Conservation (phyloP, 2,888 invertebrate genomes). For the Chymomyza fuscimana region DNA sequence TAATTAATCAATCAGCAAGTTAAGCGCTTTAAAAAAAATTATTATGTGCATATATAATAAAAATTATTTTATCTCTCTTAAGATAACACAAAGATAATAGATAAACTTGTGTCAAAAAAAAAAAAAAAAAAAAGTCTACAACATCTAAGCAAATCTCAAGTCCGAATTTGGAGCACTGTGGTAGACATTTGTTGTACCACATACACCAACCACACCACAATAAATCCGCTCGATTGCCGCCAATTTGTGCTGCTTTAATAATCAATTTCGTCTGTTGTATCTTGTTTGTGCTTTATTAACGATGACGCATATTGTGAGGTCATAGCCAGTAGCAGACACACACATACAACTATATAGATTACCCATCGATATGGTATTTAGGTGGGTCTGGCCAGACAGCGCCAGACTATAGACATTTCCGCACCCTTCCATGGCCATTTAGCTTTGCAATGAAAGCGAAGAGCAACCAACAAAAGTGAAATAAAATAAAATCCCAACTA, state of each 20-base stretch:
- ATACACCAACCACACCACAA: not conserved
- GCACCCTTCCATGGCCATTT: constrained; percentile 36
- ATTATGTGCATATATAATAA: no score
- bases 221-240: not conserved
- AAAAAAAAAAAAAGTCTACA: not conserved
- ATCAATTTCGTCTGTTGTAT: constrained; percentile 23
- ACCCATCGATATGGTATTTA: not conserved
- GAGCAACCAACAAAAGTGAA: not conserved
- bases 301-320: constrained; percentile 68
- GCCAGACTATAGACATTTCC: constrained; percentile 25
- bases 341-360: not conserved
- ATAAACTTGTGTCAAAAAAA: not conserved
- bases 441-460: constrained; percentile 5
- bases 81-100: not conserved
- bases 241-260: constrained; percentile 21
- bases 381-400: not conserved
- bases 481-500: not conserved
- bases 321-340: constrained; percentile 35
- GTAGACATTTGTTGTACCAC: no score
- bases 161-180: not conserved
- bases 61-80: not conserved
- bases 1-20: no score
- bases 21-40: no score
- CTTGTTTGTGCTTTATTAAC: constrained; percentile 42
- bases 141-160: not conserved